Conservation (phyloP, 2,888 invertebrate genomes). For the Auanema sp. region DNA sequence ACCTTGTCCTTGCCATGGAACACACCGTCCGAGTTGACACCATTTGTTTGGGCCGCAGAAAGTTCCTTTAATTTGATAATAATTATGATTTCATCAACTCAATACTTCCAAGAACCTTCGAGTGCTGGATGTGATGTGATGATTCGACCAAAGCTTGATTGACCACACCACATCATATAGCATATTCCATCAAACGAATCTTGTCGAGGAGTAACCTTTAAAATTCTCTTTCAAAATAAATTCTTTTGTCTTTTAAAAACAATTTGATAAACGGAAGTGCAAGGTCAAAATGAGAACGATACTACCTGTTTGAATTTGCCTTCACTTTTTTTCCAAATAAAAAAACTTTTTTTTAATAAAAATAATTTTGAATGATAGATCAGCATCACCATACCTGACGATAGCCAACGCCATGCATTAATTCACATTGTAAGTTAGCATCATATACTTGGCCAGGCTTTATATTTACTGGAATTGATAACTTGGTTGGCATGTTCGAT, state of each 20-base stretch:
- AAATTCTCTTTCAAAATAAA: slow-evolving; percentile 7
- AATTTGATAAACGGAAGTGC: no score
- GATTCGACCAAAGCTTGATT: slow-evolving; percentile 58
- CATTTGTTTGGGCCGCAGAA: slow-evolving; percentile 60
- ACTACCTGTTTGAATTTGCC: no score
- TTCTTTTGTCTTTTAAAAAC: no score
- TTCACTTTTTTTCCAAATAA: no score
- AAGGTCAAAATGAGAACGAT: no score
- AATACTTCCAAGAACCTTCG: slow-evolving; percentile 51
- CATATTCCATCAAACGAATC: slow-evolving; percentile 63
- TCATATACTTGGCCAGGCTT: slow-evolving; percentile 63
- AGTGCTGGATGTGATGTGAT: slow-evolving; percentile 63
- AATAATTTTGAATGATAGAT: not conserved
- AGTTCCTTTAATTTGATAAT: slow-evolving; percentile 42
- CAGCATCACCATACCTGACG: slow-evolving; percentile 42
- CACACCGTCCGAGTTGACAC: slow-evolving; percentile 62
- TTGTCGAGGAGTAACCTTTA: slow-evolving; percentile 58
- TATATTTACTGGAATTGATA: slow-evolving; percentile 44
- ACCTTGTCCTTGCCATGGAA: slow-evolving; percentile 51
- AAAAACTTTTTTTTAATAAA: no score
- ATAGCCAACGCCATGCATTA: slow-evolving; percentile 64
- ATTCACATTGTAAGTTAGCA: slow-evolving; percentile 61
- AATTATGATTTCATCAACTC: not conserved
- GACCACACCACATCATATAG: slow-evolving; percentile 65
- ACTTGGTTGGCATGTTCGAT: slow-evolving; percentile 50